Conservation (phyloP, 2,113 vertebrate species). For the Bagarius yarrelli region DNA sequence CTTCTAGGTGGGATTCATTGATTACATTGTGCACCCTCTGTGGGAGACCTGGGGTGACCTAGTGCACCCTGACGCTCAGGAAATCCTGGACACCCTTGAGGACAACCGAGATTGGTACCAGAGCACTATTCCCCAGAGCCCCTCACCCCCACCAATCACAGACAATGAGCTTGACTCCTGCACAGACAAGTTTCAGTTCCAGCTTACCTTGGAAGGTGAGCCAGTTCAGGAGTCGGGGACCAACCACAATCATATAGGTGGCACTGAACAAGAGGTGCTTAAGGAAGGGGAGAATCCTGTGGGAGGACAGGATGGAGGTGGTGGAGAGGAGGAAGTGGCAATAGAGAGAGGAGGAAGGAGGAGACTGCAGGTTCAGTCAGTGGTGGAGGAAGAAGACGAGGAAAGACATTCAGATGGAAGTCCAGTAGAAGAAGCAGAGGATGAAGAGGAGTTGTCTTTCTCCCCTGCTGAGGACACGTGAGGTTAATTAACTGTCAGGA, state of each 20-base stretch:
- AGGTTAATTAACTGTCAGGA: constrained; percentile 51
- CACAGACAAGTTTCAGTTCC: constrained; percentile 74
- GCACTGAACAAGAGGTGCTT: constrained; percentile 53
- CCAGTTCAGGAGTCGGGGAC: constrained; percentile 46
- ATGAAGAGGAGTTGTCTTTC: constrained; percentile 70
- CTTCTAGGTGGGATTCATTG: constrained; percentile 87
- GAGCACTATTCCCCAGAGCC: constrained; percentile 87
- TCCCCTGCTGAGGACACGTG: constrained; percentile 77
- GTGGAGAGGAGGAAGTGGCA: constrained; percentile 57
- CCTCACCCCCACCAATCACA: constrained; percentile 74
- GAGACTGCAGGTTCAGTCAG: constrained; percentile 54
- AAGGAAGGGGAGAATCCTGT: constrained; percentile 58
- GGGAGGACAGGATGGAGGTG: constrained; percentile 42
- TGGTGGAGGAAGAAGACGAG: constrained; percentile 67
- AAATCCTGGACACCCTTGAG: constrained; percentile 88
- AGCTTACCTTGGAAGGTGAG: constrained; percentile 69
- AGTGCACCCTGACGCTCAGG: constrained; percentile 89
- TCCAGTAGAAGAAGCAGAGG: constrained; percentile 75
- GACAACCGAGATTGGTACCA: constrained; percentile 95
- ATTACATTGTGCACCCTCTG: constrained; percentile 90
- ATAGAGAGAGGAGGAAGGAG: constrained; percentile 64
- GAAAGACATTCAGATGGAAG: constrained; percentile 71
- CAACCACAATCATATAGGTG: constrained; percentile 63
- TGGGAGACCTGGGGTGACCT: constrained; percentile 95
- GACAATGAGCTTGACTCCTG: constrained; percentile 71